Evolutionary conservation across 2,797 vertebrate genomes (phyloP).

Genomic region (Gadopsis bispinosus): DNA sequence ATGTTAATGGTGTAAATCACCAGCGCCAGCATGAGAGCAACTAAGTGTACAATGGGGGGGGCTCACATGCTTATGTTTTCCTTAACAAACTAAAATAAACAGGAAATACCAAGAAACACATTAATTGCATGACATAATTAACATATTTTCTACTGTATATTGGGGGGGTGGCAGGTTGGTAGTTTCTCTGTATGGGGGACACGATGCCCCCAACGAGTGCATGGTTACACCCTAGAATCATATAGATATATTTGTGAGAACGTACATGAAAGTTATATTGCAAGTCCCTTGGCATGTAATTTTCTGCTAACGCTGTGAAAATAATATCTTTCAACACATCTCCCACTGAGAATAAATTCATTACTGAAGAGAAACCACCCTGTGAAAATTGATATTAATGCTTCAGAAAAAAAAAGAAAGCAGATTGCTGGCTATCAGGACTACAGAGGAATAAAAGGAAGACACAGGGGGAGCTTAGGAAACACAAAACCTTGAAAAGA

Average conservation of each 20-base stretch:
- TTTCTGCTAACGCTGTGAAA: constrained; percentile 15
- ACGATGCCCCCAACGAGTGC: no score
- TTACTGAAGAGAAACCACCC: neutral
- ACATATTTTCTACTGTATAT: no score
- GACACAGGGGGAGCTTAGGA: constrained; percentile 14
- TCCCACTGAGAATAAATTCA: constrained; percentile 17
- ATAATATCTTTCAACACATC: constrained; percentile 18
- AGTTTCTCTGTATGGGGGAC: no score
- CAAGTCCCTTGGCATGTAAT: neutral
- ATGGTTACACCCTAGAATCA: neutral
- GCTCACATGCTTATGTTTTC: no score
- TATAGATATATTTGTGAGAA: neutral
- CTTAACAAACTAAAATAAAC: no score
- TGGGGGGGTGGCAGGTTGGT: no score
- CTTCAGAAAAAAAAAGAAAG: constrained; percentile 19
- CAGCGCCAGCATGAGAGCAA: no score
- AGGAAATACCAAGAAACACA: no score
- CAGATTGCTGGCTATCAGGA: neutral
- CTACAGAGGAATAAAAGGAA: constrained; percentile 14
- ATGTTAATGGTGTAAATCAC: no score
- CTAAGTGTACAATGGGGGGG: no score
- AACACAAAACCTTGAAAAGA: constrained; percentile 23
- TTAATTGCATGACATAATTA: no score
- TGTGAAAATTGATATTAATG: constrained; percentile 33
- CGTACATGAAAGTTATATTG: neutral